A percentile compares a stretch with the other conserved stretches of the same genome.
phyloP scores from a whole-genome alignment of 2,113 vertebrate species.

The Phyllopteryx taeniolatus region DNA sequence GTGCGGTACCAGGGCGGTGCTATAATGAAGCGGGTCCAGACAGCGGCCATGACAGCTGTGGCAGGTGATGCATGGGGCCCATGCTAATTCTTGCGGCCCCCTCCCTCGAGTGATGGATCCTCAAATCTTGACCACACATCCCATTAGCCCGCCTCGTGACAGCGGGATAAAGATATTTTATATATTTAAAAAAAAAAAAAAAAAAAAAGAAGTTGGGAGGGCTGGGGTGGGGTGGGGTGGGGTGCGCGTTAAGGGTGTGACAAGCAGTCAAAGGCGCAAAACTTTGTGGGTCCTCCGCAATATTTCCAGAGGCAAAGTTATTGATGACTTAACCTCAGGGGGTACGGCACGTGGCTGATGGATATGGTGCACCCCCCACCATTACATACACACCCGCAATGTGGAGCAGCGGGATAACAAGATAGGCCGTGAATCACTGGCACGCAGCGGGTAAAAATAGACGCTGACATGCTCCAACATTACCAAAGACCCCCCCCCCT shows the following conservation, averaged over 20 bases:
- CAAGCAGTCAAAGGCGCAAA: conserved; percentile 71
- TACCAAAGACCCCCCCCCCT: conserved; percentile 47
- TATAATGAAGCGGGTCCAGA: conserved; percentile 86
- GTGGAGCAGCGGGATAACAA: conserved; percentile 76
- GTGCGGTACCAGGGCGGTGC: conserved; percentile 65
- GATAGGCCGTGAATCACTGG: conserved; percentile 76
- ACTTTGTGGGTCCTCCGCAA: conserved; percentile 73
- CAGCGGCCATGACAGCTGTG: conserved; percentile 88
- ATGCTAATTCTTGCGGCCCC: conserved; percentile 86
- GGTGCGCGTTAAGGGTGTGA: conserved; percentile 45
- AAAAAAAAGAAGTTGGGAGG: conserved; percentile 71
- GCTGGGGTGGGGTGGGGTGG: conserved; percentile 66
- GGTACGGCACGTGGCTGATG: conserved; percentile 76
- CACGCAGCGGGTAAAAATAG: conserved; percentile 72
- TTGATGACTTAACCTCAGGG: conserved; percentile 81
- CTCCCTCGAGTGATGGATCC: conserved; percentile 91
- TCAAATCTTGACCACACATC: conserved; percentile 98
- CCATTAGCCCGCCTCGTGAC: conserved; percentile 97
- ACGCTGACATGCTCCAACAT: conserved; percentile 58
- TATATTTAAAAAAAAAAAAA: neutral
- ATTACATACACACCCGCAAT: conserved; percentile 22
- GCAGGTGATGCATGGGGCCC: conserved; percentile 92
- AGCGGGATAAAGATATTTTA: conserved; percentile 84
- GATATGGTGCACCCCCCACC: conserved; percentile 58
- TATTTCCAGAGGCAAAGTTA: conserved; percentile 72